phyloP scores from a whole-genome alignment of 2,888 invertebrate genomes.

The Euzophera pinguis region DNA sequence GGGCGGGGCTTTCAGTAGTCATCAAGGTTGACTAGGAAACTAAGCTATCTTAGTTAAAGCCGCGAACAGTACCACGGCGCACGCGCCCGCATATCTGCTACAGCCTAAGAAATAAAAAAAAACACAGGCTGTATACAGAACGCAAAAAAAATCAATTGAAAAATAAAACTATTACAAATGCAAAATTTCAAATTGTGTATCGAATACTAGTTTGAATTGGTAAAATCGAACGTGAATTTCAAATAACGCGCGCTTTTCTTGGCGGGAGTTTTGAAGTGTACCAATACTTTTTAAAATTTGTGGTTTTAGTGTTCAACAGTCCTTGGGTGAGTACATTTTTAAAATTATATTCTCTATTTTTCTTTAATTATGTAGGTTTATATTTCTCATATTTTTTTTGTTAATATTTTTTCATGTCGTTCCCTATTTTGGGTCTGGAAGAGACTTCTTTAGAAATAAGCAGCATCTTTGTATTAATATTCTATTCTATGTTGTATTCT shows the following conservation, averaged over 20 bases:
- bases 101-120: conserved; percentile 55
- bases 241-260: conserved; percentile 46
- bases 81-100: conserved; percentile 50
- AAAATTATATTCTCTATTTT: background rate
- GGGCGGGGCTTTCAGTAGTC: conserved; percentile 64
- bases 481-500: too few relatives aligned
- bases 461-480: too few relatives aligned
- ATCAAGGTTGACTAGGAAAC: conserved; percentile 57
- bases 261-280: conserved; percentile 47
- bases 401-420: too few relatives aligned
- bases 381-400: too few relatives aligned
- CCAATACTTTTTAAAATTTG: conserved; percentile 28
- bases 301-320: conserved; percentile 33
- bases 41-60: conserved; percentile 48
- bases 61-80: conserved; percentile 54
- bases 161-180: conserved; percentile 25
- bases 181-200: conserved; percentile 40
- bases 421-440: too few relatives aligned
- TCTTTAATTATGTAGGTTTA: background rate
- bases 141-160: conserved; percentile 20
- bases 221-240: conserved; percentile 30
- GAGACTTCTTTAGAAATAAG: too few relatives aligned
- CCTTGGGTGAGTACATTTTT: conserved; percentile 33
- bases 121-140: conserved; percentile 60
- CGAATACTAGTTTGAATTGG: conserved; percentile 26